These are phyloP conservation scores for Babyrousa celebensis DNA, from an alignment of 2,797 vertebrate genomes.

Conservation along the genomic window DNA sequence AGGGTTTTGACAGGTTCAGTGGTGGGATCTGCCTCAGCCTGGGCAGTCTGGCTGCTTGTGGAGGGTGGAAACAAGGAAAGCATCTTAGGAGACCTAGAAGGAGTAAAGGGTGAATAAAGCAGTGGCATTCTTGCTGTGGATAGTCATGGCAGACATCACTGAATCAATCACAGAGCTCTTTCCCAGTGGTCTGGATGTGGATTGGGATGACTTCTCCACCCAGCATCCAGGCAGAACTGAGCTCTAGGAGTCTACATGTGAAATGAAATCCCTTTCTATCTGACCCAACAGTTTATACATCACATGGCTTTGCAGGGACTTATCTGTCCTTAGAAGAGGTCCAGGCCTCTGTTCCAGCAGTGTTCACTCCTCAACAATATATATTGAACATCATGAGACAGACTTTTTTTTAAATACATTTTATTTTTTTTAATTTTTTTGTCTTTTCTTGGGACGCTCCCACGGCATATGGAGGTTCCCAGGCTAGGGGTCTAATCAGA, in stretches of 20 bases:
- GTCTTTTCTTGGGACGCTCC: too few relatives aligned
- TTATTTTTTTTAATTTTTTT: too few relatives aligned
- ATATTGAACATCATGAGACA: neutral
- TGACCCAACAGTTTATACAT: neutral
- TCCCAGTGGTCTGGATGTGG: neutral
- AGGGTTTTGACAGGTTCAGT: neutral
- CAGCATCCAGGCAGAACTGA: neutral
- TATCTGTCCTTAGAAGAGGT: slow-evolving; percentile 5
- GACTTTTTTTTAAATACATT: neutral
- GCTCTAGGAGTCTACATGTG: neutral
- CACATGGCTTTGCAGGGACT: neutral
- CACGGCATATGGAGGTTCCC: too few relatives aligned
- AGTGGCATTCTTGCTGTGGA: too few relatives aligned
- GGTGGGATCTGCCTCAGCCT: neutral
- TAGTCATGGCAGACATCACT: neutral
- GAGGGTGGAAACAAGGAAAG: neutral
- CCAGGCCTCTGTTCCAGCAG: neutral
- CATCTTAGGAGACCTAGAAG: neutral
- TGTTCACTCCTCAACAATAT: neutral
- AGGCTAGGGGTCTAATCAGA: too few relatives aligned
- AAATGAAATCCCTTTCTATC: neutral
- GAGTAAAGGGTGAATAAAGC: neutral
- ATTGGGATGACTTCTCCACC: neutral
- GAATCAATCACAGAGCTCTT: neutral
- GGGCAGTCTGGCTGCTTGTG: rapidly evolving